These are phyloP conservation scores for Anguilla japonica DNA, from an alignment of 2,113 vertebrate genomes.

Conservation along the genomic window DNA sequence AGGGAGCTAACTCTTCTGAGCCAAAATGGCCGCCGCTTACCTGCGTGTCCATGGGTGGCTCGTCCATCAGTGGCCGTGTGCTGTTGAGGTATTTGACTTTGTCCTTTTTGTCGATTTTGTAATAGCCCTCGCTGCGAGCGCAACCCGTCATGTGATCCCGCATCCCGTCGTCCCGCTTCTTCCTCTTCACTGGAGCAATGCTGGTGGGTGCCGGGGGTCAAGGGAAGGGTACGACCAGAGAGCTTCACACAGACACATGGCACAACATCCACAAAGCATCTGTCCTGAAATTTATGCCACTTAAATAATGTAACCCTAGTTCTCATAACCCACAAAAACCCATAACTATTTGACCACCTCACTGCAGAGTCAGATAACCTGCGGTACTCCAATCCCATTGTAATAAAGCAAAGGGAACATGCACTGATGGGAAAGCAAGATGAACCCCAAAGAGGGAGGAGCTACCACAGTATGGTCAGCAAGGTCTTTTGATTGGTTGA, in stretches of 20 bases:
- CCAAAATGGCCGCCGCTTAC: slow-evolving; percentile 56
- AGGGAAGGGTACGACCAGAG: slow-evolving; percentile 57
- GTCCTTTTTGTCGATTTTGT: slow-evolving; percentile 91
- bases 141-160: slow-evolving; percentile 84
- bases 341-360: not conserved
- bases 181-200: slow-evolving; percentile 74
- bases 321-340: not conserved
- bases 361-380: too few relatives aligned
- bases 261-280: not conserved
- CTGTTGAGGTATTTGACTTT: slow-evolving; percentile 88
- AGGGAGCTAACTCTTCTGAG: not conserved
- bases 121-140: slow-evolving; percentile 93
- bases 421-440: too few relatives aligned
- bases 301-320: not conserved
- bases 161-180: slow-evolving; percentile 74
- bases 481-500: too few relatives aligned
- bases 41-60: slow-evolving; percentile 78
- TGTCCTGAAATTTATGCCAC: not conserved
- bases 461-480: too few relatives aligned
- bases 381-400: too few relatives aligned
- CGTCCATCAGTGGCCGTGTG: slow-evolving; percentile 70
- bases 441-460: not conserved
- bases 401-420: too few relatives aligned
- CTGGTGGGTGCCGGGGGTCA: slow-evolving; percentile 85
- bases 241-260: not conserved